Evolutionary conservation across 2,888 invertebrate species (phyloP).

Genomic region (Cephus nigrinus): DNA sequence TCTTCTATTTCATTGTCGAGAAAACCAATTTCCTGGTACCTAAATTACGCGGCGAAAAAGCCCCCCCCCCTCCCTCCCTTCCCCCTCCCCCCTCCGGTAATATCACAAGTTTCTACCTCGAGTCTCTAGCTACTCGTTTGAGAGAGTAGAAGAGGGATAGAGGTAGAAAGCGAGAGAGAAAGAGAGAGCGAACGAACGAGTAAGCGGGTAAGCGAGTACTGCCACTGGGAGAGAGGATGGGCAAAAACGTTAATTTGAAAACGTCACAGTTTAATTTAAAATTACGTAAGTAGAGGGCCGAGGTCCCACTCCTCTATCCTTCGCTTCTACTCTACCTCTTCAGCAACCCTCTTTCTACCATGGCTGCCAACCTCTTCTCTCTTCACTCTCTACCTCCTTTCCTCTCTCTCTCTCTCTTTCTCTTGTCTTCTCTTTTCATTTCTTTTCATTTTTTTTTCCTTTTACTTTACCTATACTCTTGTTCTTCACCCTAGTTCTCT

Average conservation of each 20-base stretch:
- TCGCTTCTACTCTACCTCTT: neutral
- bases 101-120: constrained; percentile 63
- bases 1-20: constrained; percentile 67
- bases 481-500: neutral
- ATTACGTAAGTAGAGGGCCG: constrained; percentile 59
- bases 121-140: constrained; percentile 45
- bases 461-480: neutral
- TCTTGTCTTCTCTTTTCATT: constrained; percentile 10
- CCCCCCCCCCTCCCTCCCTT: constrained; percentile 41
- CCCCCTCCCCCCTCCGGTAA: constrained; percentile 50
- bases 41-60: constrained; percentile 65
- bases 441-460: neutral
- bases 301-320: constrained; percentile 2
- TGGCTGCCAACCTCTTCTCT: neutral
- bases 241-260: constrained; percentile 66
- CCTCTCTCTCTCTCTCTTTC: constrained; percentile 8
- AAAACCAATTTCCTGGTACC: constrained; percentile 67
- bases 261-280: constrained; percentile 66
- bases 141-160: constrained; percentile 35
- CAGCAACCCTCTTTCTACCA: neutral
- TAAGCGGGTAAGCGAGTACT: constrained; percentile 4
- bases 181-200: constrained; percentile 11
- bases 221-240: constrained; percentile 32
- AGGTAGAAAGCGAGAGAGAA: neutral
- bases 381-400: constrained; percentile 15